Evolutionary conservation across 2,888 invertebrate genomes (phyloP).

Genomic region (Vandiemenella viatica): DNA sequence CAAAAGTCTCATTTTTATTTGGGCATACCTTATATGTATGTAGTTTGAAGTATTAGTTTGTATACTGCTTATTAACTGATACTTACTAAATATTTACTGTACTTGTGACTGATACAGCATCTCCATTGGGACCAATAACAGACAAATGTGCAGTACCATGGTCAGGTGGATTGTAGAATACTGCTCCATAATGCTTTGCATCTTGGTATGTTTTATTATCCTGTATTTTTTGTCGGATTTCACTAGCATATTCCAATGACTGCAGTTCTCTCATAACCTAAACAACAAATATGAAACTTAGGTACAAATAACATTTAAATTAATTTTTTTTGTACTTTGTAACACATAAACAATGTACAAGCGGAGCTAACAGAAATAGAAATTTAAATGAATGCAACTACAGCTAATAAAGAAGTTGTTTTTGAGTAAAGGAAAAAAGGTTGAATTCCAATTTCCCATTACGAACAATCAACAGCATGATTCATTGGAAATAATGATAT

Average conservation of each 20-base stretch:
- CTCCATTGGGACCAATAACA: slow-evolving; percentile 68
- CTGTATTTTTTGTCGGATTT: slow-evolving; percentile 43
- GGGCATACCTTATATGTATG: too few species aligned
- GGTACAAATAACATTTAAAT: neutral
- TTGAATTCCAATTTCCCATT: too few species aligned
- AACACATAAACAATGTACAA: too few species aligned
- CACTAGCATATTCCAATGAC: slow-evolving; percentile 40
- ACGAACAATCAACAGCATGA: too few species aligned
- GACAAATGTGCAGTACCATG: slow-evolving; percentile 84
- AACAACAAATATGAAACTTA: slow-evolving; percentile 20
- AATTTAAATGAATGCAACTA: too few species aligned
- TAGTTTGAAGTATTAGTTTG: too few species aligned
- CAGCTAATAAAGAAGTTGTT: too few species aligned
- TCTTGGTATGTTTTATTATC: slow-evolving; percentile 49
- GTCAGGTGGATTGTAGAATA: slow-evolving; percentile 33
- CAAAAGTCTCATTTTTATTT: too few species aligned
- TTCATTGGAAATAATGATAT: too few species aligned
- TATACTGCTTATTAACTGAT: too few species aligned
- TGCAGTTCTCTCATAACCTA: slow-evolving; percentile 46
- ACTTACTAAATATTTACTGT: slow-evolving; percentile 61
- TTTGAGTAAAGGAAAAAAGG: too few species aligned
- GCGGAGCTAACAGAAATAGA: neutral
- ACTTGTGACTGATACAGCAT: slow-evolving; percentile 84
- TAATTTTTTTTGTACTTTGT: too few species aligned
- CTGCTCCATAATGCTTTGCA: slow-evolving; percentile 51